phyloP scores from a whole-genome alignment of 2,888 invertebrate species.

The Ennomos fuscantarius region DNA sequence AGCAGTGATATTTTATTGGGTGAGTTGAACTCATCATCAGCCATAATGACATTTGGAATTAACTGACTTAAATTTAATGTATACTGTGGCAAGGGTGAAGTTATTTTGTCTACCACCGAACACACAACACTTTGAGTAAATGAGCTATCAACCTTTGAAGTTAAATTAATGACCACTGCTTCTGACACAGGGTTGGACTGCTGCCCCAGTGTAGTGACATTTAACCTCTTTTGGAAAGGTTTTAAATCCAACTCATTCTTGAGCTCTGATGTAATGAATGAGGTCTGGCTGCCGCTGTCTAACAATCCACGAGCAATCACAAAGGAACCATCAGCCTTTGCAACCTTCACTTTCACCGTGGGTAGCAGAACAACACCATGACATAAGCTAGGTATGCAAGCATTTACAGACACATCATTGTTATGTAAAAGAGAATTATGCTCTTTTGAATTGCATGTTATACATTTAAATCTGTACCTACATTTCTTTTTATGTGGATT shows the following conservation, averaged over 20 bases:
- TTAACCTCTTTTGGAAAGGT: not conserved
- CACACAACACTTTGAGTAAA: not conserved
- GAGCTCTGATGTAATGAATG: no score
- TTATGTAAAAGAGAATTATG: constrained; percentile 8
- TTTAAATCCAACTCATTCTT: not conserved
- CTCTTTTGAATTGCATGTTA: constrained; percentile 3
- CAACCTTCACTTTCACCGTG: no score
- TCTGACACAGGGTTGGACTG: no score
- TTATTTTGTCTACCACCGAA: not conserved
- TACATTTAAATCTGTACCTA: constrained; percentile 12
- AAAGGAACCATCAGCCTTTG: not conserved
- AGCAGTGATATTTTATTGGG: not conserved
- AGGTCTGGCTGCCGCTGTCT: not conserved
- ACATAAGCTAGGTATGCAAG: not conserved
- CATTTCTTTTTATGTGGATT: constrained; percentile 7
- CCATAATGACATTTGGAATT: not conserved
- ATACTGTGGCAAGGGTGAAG: not conserved
- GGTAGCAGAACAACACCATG: not conserved
- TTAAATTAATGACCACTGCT: no score
- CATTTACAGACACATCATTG: not conserved
- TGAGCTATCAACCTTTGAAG: no score
- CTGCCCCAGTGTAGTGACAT: not conserved
- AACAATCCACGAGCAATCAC: not conserved
- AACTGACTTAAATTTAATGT: not conserved
- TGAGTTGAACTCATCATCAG: not conserved